Base-by-base conservation (phyloP, 2,888 invertebrate genomes). In the Pinctada fucata region DNA sequence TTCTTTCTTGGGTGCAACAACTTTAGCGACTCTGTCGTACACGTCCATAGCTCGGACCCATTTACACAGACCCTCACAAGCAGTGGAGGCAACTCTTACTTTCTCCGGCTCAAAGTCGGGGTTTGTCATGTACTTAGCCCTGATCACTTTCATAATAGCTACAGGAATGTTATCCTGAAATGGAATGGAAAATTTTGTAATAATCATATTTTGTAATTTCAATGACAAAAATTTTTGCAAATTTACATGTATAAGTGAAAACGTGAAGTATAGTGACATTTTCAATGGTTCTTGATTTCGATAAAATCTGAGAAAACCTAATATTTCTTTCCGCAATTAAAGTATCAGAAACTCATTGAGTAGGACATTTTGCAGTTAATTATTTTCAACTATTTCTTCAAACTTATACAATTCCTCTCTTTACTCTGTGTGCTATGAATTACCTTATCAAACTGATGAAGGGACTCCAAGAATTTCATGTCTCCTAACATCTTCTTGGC, bases 41-140 rank as follows among this genome's bases (percentile, higher is more conserved):
- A 90, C 88, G 70, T 93, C 93, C 90, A 93, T 93, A 78, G 93
- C 93, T 76, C 90, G 76, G n/a, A 91, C 89, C 93, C 93, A 93
- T 79, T 90, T 90, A 84, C 92, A 91, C 78, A 93, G 85, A 94
- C 96, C 97, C 93, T 98, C 97, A 88, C 96, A 96, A 5, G 98
- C 98, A 0, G 96, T 95, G 0, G 98, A 97, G 0, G 97, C 97
- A 0, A 95, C 93, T 90, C 95, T 96, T 52, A 98, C 95, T 93
- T 97, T 97, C 70, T 97, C 97, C 0, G 97, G 97, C 90, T 97
- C 97, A 91, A 98, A 98, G 73, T 96, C 96, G 76, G 96, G 96
- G 90, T 97, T 97, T 52, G 94, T 94, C 50, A 91, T 88, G 81
- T 90, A 93, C 95, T 91, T 92, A 3, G 88, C 80, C 50, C 93